Conservation (phyloP, 2,113 vertebrate species). For the Sander lucioperca region DNA sequence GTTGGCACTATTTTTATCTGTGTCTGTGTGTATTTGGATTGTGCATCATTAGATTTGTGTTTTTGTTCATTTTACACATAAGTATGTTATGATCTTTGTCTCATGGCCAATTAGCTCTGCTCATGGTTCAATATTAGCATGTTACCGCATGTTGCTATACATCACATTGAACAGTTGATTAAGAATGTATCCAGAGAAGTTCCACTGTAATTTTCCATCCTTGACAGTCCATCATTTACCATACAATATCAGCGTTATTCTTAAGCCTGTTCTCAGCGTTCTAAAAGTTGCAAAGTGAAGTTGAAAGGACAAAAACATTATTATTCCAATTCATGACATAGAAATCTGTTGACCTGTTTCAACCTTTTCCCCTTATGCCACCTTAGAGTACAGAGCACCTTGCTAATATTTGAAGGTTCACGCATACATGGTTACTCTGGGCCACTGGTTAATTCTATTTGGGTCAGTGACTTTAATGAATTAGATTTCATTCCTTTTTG, state of each 20-base stretch:
- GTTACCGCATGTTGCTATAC: not conserved
- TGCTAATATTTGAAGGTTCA: conserved; percentile 77
- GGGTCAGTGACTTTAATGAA: conserved; percentile 78
- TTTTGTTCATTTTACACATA: conserved; percentile 1
- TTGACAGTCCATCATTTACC: not conserved
- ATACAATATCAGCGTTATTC: not conserved
- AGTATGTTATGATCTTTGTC: conserved; percentile 8
- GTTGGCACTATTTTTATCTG: not conserved
- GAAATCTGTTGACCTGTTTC: conserved; percentile 38
- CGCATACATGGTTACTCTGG: conserved; percentile 70
- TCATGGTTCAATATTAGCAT: not conserved
- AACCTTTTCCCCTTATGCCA: conserved; percentile 45
- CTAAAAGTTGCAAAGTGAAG: conserved; percentile 21
- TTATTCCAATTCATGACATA: conserved; percentile 49
- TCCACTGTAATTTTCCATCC: not conserved
- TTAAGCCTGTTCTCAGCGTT: conserved; percentile 3
- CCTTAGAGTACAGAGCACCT: conserved; percentile 58
- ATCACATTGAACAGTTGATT: not conserved
- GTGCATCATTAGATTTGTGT: not conserved
- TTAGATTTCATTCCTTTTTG: conserved; percentile 60
- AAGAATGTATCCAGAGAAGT: not conserved
- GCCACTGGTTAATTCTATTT: conserved; percentile 73
- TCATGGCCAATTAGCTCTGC: not conserved
- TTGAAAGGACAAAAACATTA: conserved; percentile 37
- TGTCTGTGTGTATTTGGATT: not conserved